A percentile compares a stretch with the other conserved stretches of the same genome.
Conservation (phyloP, 2,888 invertebrate species). For the Eupithecia insigniata region DNA sequence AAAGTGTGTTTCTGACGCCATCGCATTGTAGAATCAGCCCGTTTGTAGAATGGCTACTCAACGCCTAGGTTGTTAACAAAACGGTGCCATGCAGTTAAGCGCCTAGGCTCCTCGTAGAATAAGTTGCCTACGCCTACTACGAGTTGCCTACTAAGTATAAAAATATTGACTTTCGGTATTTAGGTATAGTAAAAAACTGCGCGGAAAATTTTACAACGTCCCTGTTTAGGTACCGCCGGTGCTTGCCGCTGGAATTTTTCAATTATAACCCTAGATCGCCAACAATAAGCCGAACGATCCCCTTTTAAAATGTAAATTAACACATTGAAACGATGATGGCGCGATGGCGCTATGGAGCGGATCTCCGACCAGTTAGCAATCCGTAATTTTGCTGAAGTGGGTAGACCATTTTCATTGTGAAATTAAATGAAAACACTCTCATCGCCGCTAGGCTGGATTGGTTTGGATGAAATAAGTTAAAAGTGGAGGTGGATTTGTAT, state of each 20-base stretch:
- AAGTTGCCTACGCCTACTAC: too few relatives aligned
- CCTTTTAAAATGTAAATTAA: slow-evolving; percentile 70
- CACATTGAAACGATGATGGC: slow-evolving; percentile 60
- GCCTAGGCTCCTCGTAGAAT: too few relatives aligned
- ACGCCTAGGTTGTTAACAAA: too few relatives aligned
- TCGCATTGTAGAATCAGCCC: too few relatives aligned
- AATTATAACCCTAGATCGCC: slow-evolving; percentile 54
- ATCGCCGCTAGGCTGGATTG: slow-evolving; percentile 50
- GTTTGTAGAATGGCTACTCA: too few relatives aligned
- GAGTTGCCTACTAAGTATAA: too few relatives aligned
- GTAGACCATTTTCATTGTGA: slow-evolving; percentile 70
- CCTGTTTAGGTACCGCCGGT: neutral
- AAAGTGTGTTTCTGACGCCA: too few relatives aligned
- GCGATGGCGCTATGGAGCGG: slow-evolving; percentile 66
- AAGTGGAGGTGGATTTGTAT: slow-evolving; percentile 20
- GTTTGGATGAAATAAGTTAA: slow-evolving; percentile 50
- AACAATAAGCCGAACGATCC: slow-evolving; percentile 54
- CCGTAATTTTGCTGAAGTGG: slow-evolving; percentile 74
- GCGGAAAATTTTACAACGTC: neutral
- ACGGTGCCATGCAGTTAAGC: too few relatives aligned
- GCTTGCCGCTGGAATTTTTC: slow-evolving; percentile 52
- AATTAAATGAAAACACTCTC: slow-evolving; percentile 79
- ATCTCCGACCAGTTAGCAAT: slow-evolving; percentile 66
- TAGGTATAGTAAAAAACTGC: too few relatives aligned
- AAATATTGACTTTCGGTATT: too few relatives aligned